Conservation (phyloP, 2,113 vertebrate species). For the Xiphorhynchus elegans region DNA sequence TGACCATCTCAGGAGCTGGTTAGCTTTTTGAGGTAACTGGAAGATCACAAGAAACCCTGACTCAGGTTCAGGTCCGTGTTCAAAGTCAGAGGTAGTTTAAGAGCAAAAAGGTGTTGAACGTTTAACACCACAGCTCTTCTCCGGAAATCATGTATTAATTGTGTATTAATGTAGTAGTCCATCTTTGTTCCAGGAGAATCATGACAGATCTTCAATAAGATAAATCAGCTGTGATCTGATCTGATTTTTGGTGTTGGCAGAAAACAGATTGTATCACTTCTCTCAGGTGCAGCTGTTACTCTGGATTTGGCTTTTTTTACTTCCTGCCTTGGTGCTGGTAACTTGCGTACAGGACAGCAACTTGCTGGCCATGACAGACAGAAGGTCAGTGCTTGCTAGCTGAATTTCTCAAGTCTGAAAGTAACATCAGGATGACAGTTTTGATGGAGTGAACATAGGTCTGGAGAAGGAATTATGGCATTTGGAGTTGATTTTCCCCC, state of each 20-base stretch:
- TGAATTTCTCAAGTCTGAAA: neutral
- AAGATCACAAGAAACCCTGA: neutral
- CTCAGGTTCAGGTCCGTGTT: neutral
- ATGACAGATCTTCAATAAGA: neutral
- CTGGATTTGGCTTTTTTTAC: neutral
- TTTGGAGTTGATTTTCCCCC: neutral
- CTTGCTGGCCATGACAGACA: neutral
- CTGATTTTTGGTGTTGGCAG: neutral
- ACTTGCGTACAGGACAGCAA: neutral
- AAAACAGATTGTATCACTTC: neutral
- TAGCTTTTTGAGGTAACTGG: neutral
- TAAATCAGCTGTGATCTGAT: neutral
- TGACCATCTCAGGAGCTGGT: neutral
- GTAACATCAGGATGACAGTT: neutral
- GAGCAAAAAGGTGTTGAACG: neutral
- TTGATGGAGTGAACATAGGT: neutral
- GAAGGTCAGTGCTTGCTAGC: neutral
- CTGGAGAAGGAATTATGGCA: neutral
- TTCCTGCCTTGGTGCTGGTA: neutral
- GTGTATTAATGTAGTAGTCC: neutral
- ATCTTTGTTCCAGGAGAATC: neutral
- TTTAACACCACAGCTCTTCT: neutral
- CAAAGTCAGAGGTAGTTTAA: neutral
- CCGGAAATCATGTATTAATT: accelerated
- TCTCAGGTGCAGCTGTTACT: neutral